Base-by-base conservation (phyloP, 2,888 invertebrate species). In the Tinea semifulvella region DNA sequence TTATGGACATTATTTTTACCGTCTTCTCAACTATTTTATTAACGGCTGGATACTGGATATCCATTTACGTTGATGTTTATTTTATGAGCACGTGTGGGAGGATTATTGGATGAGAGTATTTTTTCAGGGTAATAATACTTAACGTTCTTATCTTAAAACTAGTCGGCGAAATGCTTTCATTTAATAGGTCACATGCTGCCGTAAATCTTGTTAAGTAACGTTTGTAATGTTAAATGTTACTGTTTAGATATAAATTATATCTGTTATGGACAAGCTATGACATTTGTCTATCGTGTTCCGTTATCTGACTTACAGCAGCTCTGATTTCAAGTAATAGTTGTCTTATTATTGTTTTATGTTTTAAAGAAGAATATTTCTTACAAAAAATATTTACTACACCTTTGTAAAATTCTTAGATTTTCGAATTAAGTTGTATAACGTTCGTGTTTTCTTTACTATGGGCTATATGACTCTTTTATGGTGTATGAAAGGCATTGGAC, bases 41-140 rank as follows among this genome's bases (percentile, higher is more conserved):
- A 48, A 47, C 43, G 44, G 14, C 31, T 36, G 38, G 19, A 26
- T 43, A 46, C 31, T 36, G 38, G 19, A 26, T 43, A 46, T 49
- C 47, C 38, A 42, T 50, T 49, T 43, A 46, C 40, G 38, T 45
- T 44, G 18, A 26, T 8, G 46, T 49, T 44, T 28, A 26, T 48
- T 61, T 59, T 62, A 65, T 59, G 51, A 45, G 46, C 44, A 48
- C 49, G 62, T 64, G n/a, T n/a, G 57, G 64, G 61, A 50, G 56
- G 50, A 54, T 55, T 42, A 22, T 56, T 52, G 53, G 48, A 53
- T 51, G 49, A 31, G 48, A 53, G 51, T 60, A 58, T 13, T 27
- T 31, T 18, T 36, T 36, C 18, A 36, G 18, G 18, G 18, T 18
- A 36, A 2, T 47, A 43, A 50, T 43, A 51, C n/a, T 48, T 53